A percentile compares a stretch with the other conserved stretches of the same genome.
These are phyloP conservation scores for Subacronicta megacephala DNA, from an alignment of 2,888 invertebrate species.

Conservation along the genomic window DNA sequence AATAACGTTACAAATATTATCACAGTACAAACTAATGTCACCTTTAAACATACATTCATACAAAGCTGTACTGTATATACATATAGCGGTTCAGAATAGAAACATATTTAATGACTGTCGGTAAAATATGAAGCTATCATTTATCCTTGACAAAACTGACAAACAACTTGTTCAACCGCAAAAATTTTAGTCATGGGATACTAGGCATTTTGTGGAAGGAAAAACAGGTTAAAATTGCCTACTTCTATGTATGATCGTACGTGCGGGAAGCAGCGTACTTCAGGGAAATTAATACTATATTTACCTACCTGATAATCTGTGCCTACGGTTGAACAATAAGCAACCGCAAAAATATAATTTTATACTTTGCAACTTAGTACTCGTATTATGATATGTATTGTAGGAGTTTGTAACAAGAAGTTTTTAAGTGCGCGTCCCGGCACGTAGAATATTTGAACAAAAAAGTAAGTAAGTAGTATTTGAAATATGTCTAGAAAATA, in stretches of 20 bases:
- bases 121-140: constrained; percentile 22
- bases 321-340: not conserved
- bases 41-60: not conserved
- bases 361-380: not conserved
- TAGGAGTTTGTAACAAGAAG: no score
- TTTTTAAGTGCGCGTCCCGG: no score
- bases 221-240: constrained; percentile 20
- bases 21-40: not conserved
- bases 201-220: not conserved
- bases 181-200: constrained; percentile 15
- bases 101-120: constrained; percentile 1
- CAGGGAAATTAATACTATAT: constrained; percentile 39
- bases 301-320: constrained; percentile 13
- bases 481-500: no score
- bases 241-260: constrained; percentile 8
- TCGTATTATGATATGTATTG: no score
- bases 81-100: not conserved
- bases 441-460: no score
- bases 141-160: constrained; percentile 33
- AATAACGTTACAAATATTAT: not conserved
- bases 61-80: not conserved
- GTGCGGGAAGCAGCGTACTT: constrained; percentile 31
- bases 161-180: constrained; percentile 29
- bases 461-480: no score
- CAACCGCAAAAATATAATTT: constrained; percentile 6